Base-by-base conservation (phyloP, 2,797 vertebrate genomes). In the Parambassis ranga region DNA sequence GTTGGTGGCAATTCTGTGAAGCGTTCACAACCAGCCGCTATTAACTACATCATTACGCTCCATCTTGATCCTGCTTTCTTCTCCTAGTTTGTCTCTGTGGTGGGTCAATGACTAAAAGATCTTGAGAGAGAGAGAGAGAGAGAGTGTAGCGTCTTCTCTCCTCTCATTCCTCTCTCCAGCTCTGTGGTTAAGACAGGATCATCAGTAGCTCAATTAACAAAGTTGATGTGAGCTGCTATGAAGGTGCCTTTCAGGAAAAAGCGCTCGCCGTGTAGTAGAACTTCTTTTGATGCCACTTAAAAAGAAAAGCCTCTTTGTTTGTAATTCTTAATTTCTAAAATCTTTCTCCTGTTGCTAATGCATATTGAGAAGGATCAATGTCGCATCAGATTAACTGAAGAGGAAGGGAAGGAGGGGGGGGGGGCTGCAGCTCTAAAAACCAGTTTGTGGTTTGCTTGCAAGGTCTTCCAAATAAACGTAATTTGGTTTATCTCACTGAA, bases 401-500 rank as follows among this genome's bases (percentile, higher is more conserved):
- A 24, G 18, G 6, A 19, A 19, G 16, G 27, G 23, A 55, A 44
- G 18, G 2, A 38, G 31, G 23, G 23, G 43, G 16, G 46, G n/a
- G 24, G 32, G 19, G 24, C 10, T 51, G 32, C 48, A 47, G 28
- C 43, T 41, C 43, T 60, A 8, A 44, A 71, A 77, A 68, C 15
- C 19, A 16, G 58, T 18, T 44, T 44, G 35, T 5, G 11, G 52
- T 72, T 82, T 66, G 57, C 41, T 56, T 27, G 18, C 74, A 73
- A 77, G 61, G 75, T 67, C 70, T 70, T 62, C 41, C 58, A 81
- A 84, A 87, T 75, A 70, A 71, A 64, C 52, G 66, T 69, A 65
- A 84, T 77, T 80, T 69, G 44, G 64, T 65, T 76, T 76, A 76
- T 83, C 58, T 65, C 31, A 74, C 56, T 65, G 74, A 84, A 65